Percentiles rank a stretch among this genome's conserved stretches.
Conservation (phyloP, 2,113 vertebrate genomes). For the Hiodon tergisus region DNA sequence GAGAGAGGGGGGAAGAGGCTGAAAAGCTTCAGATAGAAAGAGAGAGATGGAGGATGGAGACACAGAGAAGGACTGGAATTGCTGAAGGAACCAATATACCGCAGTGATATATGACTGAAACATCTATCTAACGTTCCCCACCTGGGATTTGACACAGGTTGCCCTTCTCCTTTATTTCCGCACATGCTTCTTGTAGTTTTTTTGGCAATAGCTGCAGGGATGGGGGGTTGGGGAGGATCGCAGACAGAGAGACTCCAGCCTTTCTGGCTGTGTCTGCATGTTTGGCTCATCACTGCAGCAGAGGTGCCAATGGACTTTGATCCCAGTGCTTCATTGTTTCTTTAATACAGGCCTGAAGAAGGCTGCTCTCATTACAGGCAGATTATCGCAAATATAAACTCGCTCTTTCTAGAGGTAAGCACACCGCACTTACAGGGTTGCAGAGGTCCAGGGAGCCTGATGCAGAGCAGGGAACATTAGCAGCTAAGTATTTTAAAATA, state of each 20-base stretch:
- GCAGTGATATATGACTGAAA: no score
- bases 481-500: not conserved
- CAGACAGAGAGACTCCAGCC: not conserved
- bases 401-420: slow-evolving; percentile 8
- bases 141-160: no score
- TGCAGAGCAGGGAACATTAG: not conserved
- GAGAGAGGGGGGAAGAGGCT: not conserved
- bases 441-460: not conserved
- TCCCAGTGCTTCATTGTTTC: not conserved
- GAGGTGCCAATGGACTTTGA: slow-evolving; percentile 14
- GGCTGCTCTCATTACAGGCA: not conserved
- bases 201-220: not conserved
- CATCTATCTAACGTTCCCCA: no score
- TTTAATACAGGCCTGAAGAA: not conserved
- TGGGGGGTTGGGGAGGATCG: not conserved
- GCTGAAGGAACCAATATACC: no score
- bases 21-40: not conserved
- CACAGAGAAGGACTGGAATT: no score
- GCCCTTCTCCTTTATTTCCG: not conserved
- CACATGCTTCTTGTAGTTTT: not conserved
- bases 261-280: not conserved
- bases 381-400: slow-evolving; percentile 7
- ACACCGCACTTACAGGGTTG: not conserved
- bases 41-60: not conserved
- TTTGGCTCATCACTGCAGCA: not conserved